phyloP scores from a whole-genome alignment of 1,140 invertebrate genomes.

The Ooceraea biroi region DNA sequence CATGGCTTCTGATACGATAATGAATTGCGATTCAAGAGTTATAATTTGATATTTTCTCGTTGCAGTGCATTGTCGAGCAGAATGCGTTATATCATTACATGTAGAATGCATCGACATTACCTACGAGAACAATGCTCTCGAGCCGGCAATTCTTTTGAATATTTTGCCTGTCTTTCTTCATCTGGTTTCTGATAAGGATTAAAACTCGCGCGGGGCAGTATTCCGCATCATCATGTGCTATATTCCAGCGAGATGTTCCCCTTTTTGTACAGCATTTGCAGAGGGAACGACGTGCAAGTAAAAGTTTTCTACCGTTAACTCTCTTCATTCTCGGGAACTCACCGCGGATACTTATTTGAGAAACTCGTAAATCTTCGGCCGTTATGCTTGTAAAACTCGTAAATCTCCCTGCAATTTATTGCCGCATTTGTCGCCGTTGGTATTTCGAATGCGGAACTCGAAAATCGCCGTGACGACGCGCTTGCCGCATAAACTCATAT shows the following conservation, averaged over 20 bases:
- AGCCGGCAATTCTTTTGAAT: background rate
- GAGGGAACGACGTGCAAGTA: conserved; percentile 7
- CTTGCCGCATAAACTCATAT: conserved; percentile 37
- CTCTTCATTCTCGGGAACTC: conserved; percentile 55
- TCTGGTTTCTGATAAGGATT: conserved; percentile 4
- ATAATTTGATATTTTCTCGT: background rate
- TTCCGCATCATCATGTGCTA: background rate
- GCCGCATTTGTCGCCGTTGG: conserved; percentile 39
- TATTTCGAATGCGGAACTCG: conserved; percentile 47
- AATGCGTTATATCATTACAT: background rate
- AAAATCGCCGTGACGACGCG: conserved; percentile 41
- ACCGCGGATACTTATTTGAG: conserved; percentile 54
- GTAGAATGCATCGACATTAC: background rate
- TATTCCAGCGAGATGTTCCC: conserved; percentile 1
- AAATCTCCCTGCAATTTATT: conserved; percentile 51
- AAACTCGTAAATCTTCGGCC: conserved; percentile 61
- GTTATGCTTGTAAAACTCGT: conserved; percentile 56
- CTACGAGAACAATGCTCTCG: background rate
- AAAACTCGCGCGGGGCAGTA: conserved; percentile 29
- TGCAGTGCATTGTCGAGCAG: background rate
- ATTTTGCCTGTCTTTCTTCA: background rate
- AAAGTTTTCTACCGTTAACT: conserved; percentile 58
- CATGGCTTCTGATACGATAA: background rate
- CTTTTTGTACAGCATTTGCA: conserved; percentile 7
- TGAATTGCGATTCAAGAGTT: background rate